Base-by-base conservation (phyloP, 2,113 vertebrate species). In the Glaucomys volans region DNA sequence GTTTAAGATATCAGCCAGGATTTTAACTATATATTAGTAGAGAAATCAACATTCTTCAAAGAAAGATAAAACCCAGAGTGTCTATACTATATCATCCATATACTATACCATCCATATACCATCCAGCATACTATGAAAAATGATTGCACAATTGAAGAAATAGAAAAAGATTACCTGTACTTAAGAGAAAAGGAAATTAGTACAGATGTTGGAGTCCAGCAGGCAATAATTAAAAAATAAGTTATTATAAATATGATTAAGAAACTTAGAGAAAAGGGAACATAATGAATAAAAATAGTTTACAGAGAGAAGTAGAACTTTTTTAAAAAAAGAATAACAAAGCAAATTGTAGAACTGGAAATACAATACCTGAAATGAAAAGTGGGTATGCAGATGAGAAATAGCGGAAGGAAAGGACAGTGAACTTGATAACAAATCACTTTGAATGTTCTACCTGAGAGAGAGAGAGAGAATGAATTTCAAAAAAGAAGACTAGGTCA, bases 291-390 rank as follows among this genome's bases (percentile, higher is more conserved):
- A 50, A 75, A 57, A 44, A 57, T 71, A 76, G 52, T 86, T 22
- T 59, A 14, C 26, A 87, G 22, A 87, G 24, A 57, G 14, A 90
- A 24, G 24, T 54, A 62, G 35, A 79, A 69, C 37, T 32, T 69
- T 94, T 72, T 94, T 72, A 50, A 13, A 40, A 75, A 92, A 67
- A 71, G 17, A 50, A 22, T 57, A 57, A 57, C 54, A 57, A 52
- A 52, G 6, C 26, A 80, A 37, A 54, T n/a, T 40, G 16, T 59
- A 40, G 3, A 59, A 40, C n/a, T 59, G 24, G 57, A 75, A 72
- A 85, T 85, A 28, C 8, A 90, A 62, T 95, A 26, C 40, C 44
- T 69, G 26, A 84, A 76, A 59, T 77, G 59, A 71, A 95, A 85
- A 35, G 50, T 79, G 26, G 12, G 26, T 72, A 26, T 37, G 67